phyloP scores from a whole-genome alignment of 2,888 invertebrate species.

The Chloroclystis v-ata region DNA sequence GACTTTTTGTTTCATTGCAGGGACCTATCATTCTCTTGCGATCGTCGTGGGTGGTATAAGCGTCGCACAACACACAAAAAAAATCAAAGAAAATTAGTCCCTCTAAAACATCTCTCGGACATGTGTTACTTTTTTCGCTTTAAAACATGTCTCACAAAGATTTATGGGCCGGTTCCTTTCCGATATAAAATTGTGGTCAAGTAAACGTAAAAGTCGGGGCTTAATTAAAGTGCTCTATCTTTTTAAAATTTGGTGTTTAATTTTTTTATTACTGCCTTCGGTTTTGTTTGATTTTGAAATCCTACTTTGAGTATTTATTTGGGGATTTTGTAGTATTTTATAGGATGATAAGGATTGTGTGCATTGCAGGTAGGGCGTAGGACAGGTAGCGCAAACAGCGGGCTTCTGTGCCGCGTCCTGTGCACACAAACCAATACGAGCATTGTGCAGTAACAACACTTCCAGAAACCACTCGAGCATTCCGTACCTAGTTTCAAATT shows the following conservation, averaged over 20 bases:
- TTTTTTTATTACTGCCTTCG: conserved; percentile 43
- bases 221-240: conserved; percentile 45
- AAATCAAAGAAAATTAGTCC: conserved; percentile 73
- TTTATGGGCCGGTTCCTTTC: conserved; percentile 65
- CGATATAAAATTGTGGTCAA: conserved; percentile 63
- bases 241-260: conserved; percentile 21
- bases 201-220: conserved; percentile 52
- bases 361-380: conserved; percentile 64
- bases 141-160: conserved; percentile 65
- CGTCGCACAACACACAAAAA: conserved; percentile 57
- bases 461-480: conserved; percentile 5
- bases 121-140: conserved; percentile 78
- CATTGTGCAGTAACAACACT: conserved; percentile 23
- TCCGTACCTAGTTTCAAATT: conserved; percentile 3
- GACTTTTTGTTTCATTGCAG: conserved; percentile 40
- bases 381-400: conserved; percentile 71
- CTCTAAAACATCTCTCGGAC: conserved; percentile 72
- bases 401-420: conserved; percentile 66
- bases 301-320: conserved; percentile 52
- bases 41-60: conserved; percentile 74
- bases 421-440: conserved; percentile 63
- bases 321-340: conserved; percentile 62
- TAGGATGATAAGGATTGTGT: conserved; percentile 65
- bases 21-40: conserved; percentile 42
- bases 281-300: conserved; percentile 59